phyloP scores from a whole-genome alignment of 2,888 invertebrate genomes.

The Cremastinae sp. region DNA sequence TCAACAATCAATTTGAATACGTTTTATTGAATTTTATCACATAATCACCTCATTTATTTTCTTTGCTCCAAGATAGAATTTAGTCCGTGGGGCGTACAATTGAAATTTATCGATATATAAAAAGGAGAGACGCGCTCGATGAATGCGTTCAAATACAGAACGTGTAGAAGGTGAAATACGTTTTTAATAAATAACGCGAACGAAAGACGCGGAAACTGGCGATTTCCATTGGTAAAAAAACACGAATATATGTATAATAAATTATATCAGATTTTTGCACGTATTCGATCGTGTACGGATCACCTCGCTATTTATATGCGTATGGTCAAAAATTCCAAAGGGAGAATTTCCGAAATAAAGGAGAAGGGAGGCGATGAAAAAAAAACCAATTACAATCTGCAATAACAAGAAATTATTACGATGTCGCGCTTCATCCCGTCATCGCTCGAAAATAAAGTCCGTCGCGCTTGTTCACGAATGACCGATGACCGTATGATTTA shows the following conservation, averaged over 20 bases:
- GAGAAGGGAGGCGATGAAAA: conserved; percentile 7
- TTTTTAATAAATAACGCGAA: conserved; percentile 30
- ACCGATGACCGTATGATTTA: conserved; percentile 55
- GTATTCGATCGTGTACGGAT: conserved; percentile 38
- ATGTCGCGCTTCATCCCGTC: conserved; percentile 51
- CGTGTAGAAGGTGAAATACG: conserved; percentile 37
- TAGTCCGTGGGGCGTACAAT: too few species aligned
- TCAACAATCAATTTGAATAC: neutral
- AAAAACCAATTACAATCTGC: conserved; percentile 56
- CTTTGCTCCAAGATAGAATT: too few species aligned
- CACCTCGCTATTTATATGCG: conserved; percentile 8
- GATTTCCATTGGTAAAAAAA: conserved; percentile 46
- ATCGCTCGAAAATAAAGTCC: conserved; percentile 57
- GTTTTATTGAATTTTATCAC: too few species aligned
- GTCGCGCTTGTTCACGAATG: conserved; percentile 31
- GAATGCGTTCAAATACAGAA: conserved; percentile 9
- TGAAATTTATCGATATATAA: conserved; percentile 20
- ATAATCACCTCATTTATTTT: too few species aligned
- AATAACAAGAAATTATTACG: conserved; percentile 58
- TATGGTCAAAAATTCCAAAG: conserved; percentile 1
- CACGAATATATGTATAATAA: conserved; percentile 42
- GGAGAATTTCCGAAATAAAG: neutral
- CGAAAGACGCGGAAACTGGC: neutral
- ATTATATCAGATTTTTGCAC: conserved; percentile 35
- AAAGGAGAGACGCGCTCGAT: neutral